Base-by-base conservation (phyloP, 2,113 vertebrate genomes). In the Climacteris rufus region DNA sequence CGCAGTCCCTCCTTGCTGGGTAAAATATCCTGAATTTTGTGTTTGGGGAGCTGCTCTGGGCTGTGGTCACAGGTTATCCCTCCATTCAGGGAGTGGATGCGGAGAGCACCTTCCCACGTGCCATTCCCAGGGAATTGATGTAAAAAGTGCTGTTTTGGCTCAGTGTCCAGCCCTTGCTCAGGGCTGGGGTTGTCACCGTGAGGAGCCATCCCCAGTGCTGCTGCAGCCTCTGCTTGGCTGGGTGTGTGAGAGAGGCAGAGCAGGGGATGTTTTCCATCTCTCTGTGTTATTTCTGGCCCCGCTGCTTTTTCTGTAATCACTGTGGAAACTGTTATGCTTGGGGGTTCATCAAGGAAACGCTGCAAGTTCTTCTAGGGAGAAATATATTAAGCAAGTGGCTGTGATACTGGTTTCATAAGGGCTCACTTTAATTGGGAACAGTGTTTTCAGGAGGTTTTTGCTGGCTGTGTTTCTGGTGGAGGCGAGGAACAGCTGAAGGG, bases 251-350 rank as follows among this genome's bases (percentile, higher is more conserved):
- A 57, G 79, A 37, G 87, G 8, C 10, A 66, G 92, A 0, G 15
- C 85, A 77, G 90, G 92, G 91, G 94, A 96, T 83, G 93, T 84
- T 97, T 98, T 94, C 93, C 89, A 61, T 94, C 47, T 70, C 68
- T 42, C n/a, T 5, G 2, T 44, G 89, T 89, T 90, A 95, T 96
- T 97, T 96, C 95, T 96, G 97, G 97, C 96, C 39, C 50, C 4
- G 47, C 76, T 59, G 94, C 40, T 82, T 81, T 86, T 77, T 89
- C 88, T 88, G 89, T 87, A 83, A 95, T 97, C 91, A 18, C 96
- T 89, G 91, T 97, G 96, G 96, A 96, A 98, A 96, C 88, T 93
- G 94, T 93, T 89, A 44, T 79, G 72, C 93, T 93, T 96, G 90
- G 39, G 87, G n/a, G 87, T 83, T 96, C 96, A 71, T 86, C 90